Percentiles rank a stretch among this genome's conserved stretches.
Evolutionary conservation across 2,113 vertebrate species (phyloP).

Genomic region (Marcusenius ussheri): DNA sequence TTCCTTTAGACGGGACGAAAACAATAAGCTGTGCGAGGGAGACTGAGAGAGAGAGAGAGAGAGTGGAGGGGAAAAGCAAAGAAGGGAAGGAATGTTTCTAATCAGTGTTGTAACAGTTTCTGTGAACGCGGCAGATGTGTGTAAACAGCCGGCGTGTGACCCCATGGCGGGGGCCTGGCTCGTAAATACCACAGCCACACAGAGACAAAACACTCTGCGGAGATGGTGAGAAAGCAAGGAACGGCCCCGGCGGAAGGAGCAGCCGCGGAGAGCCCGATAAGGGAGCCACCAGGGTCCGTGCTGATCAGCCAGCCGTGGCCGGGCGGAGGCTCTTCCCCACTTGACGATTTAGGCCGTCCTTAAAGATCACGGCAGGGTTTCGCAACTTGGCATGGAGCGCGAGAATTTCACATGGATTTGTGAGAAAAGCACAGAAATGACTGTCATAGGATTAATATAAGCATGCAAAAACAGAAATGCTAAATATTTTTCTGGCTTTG

Average conservation of each 20-base stretch:
- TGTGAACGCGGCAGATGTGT: neutral
- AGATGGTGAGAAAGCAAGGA: conserved; percentile 6
- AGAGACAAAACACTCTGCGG: conserved; percentile 15
- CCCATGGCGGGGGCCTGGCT: neutral
- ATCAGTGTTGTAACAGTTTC: neutral
- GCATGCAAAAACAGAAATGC: neutral
- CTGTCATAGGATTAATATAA: neutral
- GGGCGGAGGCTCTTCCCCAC: neutral
- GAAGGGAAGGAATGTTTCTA: conserved; percentile 2
- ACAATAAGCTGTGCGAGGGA: neutral
- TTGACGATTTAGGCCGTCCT: neutral
- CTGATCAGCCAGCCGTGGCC: neutral
- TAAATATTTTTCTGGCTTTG: neutral
- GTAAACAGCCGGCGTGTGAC: neutral
- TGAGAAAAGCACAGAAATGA: neutral
- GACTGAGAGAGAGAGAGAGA: neutral
- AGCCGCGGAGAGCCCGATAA: neutral
- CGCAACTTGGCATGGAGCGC: neutral
- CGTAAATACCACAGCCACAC: neutral
- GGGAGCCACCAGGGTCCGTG: neutral
- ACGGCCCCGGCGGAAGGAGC: conserved; percentile 9
- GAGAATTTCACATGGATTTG: neutral
- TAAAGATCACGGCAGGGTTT: neutral
- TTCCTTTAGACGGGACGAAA: neutral
- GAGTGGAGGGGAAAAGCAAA: neutral